phyloP scores from a whole-genome alignment of 1,140 invertebrate species.

The Mylabris phalerata region DNA sequence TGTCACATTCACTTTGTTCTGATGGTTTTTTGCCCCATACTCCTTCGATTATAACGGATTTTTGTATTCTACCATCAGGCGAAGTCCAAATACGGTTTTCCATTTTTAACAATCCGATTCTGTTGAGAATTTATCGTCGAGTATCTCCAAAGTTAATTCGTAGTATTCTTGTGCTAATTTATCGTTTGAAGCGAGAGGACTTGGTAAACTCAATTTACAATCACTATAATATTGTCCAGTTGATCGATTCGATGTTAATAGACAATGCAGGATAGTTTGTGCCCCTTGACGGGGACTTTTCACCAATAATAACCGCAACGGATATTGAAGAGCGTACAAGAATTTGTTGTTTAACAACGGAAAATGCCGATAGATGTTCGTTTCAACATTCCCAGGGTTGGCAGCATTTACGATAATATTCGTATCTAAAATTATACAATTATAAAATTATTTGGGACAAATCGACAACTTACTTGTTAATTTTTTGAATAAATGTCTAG shows the following conservation, averaged over 20 bases:
- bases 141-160: conserved; percentile 30
- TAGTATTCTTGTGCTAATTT: conserved; percentile 31
- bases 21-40: conserved; percentile 31
- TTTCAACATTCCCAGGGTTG: conserved; percentile 43
- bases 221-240: conserved; percentile 38
- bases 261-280: conserved; percentile 35
- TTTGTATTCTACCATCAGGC: conserved; percentile 34
- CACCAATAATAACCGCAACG: conserved; percentile 34
- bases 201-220: conserved; percentile 30
- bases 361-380: conserved; percentile 38
- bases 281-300: conserved; percentile 39
- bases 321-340: conserved; percentile 36
- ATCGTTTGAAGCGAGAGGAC: conserved; percentile 26
- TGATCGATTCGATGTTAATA: conserved; percentile 34
- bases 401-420: conserved; percentile 38
- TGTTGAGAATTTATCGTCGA: conserved; percentile 25
- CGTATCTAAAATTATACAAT: conserved; percentile 27
- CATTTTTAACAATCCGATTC: conserved; percentile 36
- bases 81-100: conserved; percentile 23
- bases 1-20: conserved; percentile 32
- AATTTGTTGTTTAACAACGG: conserved; percentile 33
- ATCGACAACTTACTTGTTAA: conserved; percentile 22
- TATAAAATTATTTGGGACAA: background rate
- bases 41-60: conserved; percentile 25
- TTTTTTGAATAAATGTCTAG: conserved; percentile 30